A percentile compares a stretch with the other conserved stretches of the same genome.
These are phyloP conservation scores for Lacerta viridis DNA, from an alignment of 2,797 vertebrate species.

Conservation along the genomic window DNA sequence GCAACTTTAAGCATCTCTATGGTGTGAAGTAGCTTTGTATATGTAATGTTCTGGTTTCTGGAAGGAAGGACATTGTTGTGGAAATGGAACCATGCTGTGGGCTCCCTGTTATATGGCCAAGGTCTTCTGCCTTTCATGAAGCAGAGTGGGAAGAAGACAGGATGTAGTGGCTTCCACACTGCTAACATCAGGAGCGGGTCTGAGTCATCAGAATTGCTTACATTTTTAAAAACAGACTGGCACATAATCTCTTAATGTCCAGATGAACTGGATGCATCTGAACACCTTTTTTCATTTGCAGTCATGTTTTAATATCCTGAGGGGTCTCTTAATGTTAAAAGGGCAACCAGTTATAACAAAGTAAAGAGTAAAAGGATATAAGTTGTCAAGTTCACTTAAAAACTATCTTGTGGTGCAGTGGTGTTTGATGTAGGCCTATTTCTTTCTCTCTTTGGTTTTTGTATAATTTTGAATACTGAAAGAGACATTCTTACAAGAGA, in stretches of 20 bases:
- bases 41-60: background rate
- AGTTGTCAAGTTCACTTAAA: slow-evolving; percentile 66
- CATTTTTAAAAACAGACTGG: slow-evolving; percentile 42
- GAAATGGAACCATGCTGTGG: background rate
- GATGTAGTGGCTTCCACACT: background rate
- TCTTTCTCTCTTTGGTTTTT: slow-evolving; percentile 28
- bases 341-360: slow-evolving; percentile 63
- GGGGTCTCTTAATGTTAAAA: slow-evolving; percentile 61
- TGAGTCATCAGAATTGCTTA: slow-evolving; percentile 49
- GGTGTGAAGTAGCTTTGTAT: background rate
- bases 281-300: slow-evolving; percentile 40
- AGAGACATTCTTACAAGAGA: slow-evolving; percentile 41
- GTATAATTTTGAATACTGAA: slow-evolving; percentile 37
- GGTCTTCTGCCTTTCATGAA: background rate
- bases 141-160: background rate
- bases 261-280: slow-evolving; percentile 41
- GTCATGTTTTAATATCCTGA: slow-evolving; percentile 62
- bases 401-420: slow-evolving; percentile 44
- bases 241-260: slow-evolving; percentile 42
- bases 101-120: no score
- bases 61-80: background rate
- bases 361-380: slow-evolving; percentile 63
- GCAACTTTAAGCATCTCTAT: background rate
- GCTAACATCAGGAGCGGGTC: background rate
- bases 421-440: slow-evolving; percentile 45